Conservation (phyloP, 2,113 vertebrate genomes). For the Microcebus lehilahytsara region DNA sequence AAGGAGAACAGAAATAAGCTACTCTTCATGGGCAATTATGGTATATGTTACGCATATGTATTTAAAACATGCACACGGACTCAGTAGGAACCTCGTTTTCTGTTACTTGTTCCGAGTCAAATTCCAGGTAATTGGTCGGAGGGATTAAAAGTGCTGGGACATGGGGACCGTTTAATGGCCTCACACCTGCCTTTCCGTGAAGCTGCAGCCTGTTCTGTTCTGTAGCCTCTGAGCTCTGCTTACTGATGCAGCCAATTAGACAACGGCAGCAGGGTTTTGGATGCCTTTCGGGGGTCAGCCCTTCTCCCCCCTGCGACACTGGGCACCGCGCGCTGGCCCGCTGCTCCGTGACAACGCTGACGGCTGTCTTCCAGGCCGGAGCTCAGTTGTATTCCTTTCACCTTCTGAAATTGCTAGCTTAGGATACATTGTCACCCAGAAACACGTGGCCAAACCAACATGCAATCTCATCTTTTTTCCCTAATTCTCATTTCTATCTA, state of each 20-base stretch:
- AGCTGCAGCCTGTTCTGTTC: constrained; percentile 74
- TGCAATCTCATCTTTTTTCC: background rate
- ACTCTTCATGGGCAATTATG: background rate
- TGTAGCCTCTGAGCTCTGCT: constrained; percentile 75
- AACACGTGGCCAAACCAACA: background rate
- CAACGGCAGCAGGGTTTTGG: constrained; percentile 76
- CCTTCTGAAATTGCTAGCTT: constrained; percentile 43
- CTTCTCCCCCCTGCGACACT: constrained; percentile 32
- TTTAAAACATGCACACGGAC: background rate
- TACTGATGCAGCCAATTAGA: constrained; percentile 81
- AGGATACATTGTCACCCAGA: background rate
- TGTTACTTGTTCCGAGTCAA: constrained; percentile 70
- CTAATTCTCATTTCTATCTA: background rate
- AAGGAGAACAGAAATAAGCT: background rate
- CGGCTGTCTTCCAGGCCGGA: constrained; percentile 52
- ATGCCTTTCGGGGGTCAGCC: constrained; percentile 45
- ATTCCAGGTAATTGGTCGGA: constrained; percentile 80
- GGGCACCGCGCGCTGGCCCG: constrained; percentile 4
- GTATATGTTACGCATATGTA: background rate
- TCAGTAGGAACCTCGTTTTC: background rate
- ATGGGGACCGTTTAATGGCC: constrained; percentile 76
- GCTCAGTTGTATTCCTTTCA: constrained; percentile 55
- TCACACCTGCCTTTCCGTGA: constrained; percentile 81
- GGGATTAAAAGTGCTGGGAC: constrained; percentile 78
- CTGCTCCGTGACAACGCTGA: constrained; percentile 36